A percentile compares a stretch with the other conserved stretches of the same genome.
Evolutionary conservation across 2,113 vertebrate genomes (phyloP).

Genomic region (Xiphophorus couchianus): DNA sequence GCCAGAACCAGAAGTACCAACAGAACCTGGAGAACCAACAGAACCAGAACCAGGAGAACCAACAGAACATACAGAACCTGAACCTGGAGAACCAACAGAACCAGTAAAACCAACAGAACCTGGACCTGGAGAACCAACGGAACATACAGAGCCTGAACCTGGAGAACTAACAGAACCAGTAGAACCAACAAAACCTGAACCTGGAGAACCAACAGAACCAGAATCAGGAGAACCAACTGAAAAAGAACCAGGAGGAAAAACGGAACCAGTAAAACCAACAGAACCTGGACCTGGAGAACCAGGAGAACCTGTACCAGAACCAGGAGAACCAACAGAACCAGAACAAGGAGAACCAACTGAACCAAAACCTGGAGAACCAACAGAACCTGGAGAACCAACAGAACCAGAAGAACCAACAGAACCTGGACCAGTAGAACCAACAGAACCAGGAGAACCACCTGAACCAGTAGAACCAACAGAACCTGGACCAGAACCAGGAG

Average conservation of each 20-base stretch:
- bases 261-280: neutral
- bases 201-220: neutral
- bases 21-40: too few species aligned
- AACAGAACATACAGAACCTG: too few species aligned
- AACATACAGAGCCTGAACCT: neutral
- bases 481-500: too few species aligned
- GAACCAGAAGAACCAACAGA: too few species aligned
- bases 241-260: neutral
- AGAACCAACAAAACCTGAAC: neutral
- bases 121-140: neutral
- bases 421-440: too few species aligned
- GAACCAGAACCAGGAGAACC: too few species aligned
- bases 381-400: too few species aligned
- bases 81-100: too few species aligned
- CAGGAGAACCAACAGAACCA: neutral
- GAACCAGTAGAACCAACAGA: neutral
- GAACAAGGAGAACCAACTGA: too few species aligned
- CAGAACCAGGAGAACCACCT: too few species aligned
- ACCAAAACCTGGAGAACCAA: too few species aligned
- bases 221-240: neutral
- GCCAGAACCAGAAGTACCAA: neutral
- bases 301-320: neutral
- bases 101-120: neutral
- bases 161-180: neutral
- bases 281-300: too few species aligned